Conservation (phyloP, 2,113 vertebrate genomes). For the Apteryx mantelli region DNA sequence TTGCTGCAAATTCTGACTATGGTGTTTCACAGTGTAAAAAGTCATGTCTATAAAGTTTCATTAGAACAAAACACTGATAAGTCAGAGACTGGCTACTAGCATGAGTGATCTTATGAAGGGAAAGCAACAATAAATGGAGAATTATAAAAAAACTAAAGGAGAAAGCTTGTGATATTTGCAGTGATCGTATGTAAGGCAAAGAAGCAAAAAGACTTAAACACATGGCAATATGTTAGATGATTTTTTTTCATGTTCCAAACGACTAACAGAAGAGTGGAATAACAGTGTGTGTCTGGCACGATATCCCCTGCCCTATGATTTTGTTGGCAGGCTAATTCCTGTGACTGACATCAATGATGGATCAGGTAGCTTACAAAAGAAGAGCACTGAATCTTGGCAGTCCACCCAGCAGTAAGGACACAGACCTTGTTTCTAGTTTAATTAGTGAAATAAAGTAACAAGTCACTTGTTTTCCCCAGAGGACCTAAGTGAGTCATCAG, state of each 20-base stretch:
- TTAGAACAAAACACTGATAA: not conserved
- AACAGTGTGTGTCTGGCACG: not conserved
- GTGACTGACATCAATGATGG: not conserved
- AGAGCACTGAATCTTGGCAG: not conserved
- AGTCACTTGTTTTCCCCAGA: not conserved
- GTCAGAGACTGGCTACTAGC: not conserved
- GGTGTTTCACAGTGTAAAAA: not conserved
- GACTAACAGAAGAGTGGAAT: not conserved
- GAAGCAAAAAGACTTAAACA: not conserved
- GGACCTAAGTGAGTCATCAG: not conserved
- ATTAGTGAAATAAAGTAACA: conserved; percentile 31
- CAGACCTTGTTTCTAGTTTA: not conserved
- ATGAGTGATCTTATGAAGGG: not conserved
- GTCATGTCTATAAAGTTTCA: not conserved
- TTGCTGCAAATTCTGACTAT: not conserved
- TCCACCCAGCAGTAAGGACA: not conserved
- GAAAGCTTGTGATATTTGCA: not conserved
- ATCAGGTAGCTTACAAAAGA: conserved; percentile 22
- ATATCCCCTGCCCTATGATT: conserved; percentile 1
- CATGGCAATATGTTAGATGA: not conserved
- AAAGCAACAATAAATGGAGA: not conserved
- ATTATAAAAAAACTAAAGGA: not conserved
- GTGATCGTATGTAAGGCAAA: not conserved
- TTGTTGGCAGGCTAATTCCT: conserved; percentile 12
- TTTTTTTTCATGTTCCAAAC: not conserved